Evolutionary conservation across 2,797 vertebrate species (phyloP), one percentile per base, ranked within the genome.

Genomic region (Notoglanidium macrostoma): DNA sequence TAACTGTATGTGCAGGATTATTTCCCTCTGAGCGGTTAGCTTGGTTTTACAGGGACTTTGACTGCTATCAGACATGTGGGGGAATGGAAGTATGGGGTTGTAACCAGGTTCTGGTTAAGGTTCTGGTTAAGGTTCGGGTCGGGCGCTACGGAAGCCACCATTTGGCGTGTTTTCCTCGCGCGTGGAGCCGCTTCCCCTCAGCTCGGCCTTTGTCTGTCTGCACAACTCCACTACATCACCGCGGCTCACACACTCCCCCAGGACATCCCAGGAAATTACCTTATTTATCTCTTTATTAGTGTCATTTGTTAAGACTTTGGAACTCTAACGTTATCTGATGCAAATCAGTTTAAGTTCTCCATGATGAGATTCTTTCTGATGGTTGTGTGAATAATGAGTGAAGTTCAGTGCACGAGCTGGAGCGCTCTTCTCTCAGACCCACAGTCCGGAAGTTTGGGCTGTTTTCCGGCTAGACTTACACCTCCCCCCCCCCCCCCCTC

Each of bases 81-180:
- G 7, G 44, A 74, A 65, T 44, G 46, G 32, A 46, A 54, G 40
- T 49, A 46, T 57, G 68, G 15, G 82, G 54, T 79, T 68, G 49
- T 46, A 74, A 40, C 29, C 19, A 79, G 85, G 35, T 35, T 35
- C 35, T 35, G 35, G 35, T 35, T n/a, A n/a, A 79, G 85, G 35
- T 35, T 35, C 35, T 35, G 35, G 35, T 35, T n/a, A n/a, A 35
- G 35, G 35, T 35, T 35, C 35, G 35, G 35, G 35, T 35, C 35
- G 35, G 35, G 35, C 35, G 35, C 35, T 35, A 35, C 35, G 35
- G 35, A 68, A 65, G 76, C 89, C 87, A 87, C 88, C 88, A 91
- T 91, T 91, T 89, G 88, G 87, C 80, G 49, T 83, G 49, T 74
- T 44, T 79, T 82, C 86, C 54, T 40, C 35, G 35, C 35, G 35